These are phyloP conservation scores for Chalcosyrphus nemorum DNA, from an alignment of 2,888 invertebrate species.

Conservation along the genomic window DNA sequence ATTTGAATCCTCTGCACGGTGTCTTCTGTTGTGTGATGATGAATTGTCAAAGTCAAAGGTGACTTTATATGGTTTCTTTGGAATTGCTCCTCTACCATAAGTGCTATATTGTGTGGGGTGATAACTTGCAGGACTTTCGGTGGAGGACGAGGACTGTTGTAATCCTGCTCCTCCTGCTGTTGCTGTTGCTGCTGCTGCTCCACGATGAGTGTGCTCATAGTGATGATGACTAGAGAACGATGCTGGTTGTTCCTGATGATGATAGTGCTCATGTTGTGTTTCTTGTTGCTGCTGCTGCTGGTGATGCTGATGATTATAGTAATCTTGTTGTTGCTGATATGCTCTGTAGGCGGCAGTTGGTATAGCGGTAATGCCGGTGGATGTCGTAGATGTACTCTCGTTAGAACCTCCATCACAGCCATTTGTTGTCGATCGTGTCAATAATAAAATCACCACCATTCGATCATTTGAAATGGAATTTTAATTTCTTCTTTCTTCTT, in stretches of 20 bases:
- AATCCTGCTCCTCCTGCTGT: no score
- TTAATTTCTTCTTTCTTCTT: constrained; percentile 71
- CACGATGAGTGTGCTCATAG: constrained; percentile 47
- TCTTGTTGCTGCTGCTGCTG: constrained; percentile 54
- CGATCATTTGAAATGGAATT: constrained; percentile 81
- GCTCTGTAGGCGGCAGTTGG: constrained; percentile 75
- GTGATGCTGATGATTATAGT: constrained; percentile 41
- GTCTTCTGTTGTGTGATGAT: constrained; percentile 33
- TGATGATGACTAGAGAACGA: constrained; percentile 69
- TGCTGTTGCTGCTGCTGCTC: constrained; percentile 8
- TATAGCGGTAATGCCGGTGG: constrained; percentile 81
- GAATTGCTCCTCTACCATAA: constrained; percentile 26
- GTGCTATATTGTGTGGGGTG: not conserved
- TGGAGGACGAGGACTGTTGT: not conserved
- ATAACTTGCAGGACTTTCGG: constrained; percentile 36
- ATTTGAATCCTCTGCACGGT: constrained; percentile 22
- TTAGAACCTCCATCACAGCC: constrained; percentile 79
- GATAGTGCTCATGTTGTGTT: constrained; percentile 52
- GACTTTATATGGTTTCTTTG: constrained; percentile 69
- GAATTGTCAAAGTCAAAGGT: constrained; percentile 71
- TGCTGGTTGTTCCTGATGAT: constrained; percentile 59
- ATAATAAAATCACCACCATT: constrained; percentile 83
- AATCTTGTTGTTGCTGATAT: constrained; percentile 60
- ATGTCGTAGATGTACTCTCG: constrained; percentile 79
- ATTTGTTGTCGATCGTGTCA: constrained; percentile 80